Conservation (phyloP, 2,797 vertebrate species). For the Hippocampus kuda region DNA sequence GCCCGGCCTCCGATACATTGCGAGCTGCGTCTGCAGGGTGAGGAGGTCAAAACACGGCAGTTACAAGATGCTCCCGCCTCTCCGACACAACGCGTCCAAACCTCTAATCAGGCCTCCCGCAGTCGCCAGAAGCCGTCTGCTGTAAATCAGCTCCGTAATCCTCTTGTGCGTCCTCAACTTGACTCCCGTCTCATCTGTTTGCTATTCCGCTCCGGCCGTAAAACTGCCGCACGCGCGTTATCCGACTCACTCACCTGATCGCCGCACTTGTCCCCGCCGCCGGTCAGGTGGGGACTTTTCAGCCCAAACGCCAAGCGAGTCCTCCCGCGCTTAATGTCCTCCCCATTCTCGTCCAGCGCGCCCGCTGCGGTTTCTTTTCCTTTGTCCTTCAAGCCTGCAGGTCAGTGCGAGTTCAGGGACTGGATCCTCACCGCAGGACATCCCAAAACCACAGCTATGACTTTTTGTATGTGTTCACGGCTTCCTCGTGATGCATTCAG, state of each 20-base stretch:
- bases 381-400: slow-evolving; percentile 14
- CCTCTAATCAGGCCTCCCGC: slow-evolving; percentile 21
- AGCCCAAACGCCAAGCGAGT: not conserved
- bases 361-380: not conserved
- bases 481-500: slow-evolving; percentile 36
- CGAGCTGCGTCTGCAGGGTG: not conserved
- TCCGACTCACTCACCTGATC: slow-evolving; percentile 26
- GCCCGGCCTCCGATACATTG: too few species aligned
- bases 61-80: not conserved
- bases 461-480: slow-evolving; percentile 11
- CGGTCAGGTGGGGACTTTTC: slow-evolving; percentile 11
- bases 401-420: slow-evolving; percentile 38
- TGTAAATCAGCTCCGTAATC: slow-evolving; percentile 32
- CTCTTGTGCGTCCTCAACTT: slow-evolving; percentile 24
- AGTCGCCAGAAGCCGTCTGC: slow-evolving; percentile 22
- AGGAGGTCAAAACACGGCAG: slow-evolving; percentile 4
- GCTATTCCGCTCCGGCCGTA: slow-evolving; percentile 27
- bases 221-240: not conserved
- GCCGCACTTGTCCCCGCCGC: slow-evolving; percentile 13
- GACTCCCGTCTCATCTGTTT: slow-evolving; percentile 46
- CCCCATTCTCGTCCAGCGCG: not conserved
- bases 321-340: not conserved
- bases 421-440: slow-evolving; percentile 34
- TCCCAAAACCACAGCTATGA: slow-evolving; percentile 49
- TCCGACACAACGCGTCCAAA: not conserved